Percentiles rank a stretch among this genome's conserved stretches.
phyloP scores from a whole-genome alignment of 2,888 invertebrate species.

The Drosophila kokeensis region DNA sequence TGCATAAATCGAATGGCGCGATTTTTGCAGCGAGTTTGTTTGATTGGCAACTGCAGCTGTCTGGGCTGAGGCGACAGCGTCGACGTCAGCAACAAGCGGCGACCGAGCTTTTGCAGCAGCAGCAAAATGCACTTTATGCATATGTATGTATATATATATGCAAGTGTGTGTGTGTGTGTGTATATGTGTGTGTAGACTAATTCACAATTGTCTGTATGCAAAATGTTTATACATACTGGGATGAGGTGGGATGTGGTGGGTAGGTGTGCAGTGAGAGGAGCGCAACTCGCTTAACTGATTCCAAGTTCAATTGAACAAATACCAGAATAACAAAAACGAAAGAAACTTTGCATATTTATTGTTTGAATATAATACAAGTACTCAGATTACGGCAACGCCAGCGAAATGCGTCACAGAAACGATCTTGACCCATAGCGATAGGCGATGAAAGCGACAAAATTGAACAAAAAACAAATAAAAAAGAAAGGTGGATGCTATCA shows the following conservation, averaged over 20 bases:
- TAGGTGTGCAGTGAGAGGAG: not conserved
- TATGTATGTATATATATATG: not conserved
- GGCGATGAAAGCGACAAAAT: not conserved
- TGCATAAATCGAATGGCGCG: conserved; percentile 45
- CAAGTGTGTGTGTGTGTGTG: not conserved
- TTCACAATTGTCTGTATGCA: conserved; percentile 34
- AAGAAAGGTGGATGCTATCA: conserved; percentile 23
- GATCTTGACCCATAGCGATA: conserved; percentile 48
- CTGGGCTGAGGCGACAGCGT: conserved; percentile 5
- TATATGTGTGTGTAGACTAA: conserved; percentile 20
- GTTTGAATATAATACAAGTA: not conserved
- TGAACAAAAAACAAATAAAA: not conserved
- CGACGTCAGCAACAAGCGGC: conserved; percentile 8
- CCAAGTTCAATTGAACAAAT: conserved; percentile 51
- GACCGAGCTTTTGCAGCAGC: conserved; percentile 25
- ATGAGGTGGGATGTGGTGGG: not conserved
- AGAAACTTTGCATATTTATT: conserved; percentile 14
- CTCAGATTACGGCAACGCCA: conserved; percentile 16
- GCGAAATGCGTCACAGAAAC: conserved; percentile 48
- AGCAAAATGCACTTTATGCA: conserved; percentile 21
- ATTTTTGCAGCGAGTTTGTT: conserved; percentile 36
- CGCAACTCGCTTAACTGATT: conserved; percentile 46
- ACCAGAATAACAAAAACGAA: conserved; percentile 16
- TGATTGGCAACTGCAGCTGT: conserved; percentile 38
- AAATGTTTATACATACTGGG: conserved; percentile 6